Percentiles rank a stretch among this genome's conserved stretches.
phyloP scores from a whole-genome alignment of 2,113 vertebrate genomes.

The Corvus cornix region DNA sequence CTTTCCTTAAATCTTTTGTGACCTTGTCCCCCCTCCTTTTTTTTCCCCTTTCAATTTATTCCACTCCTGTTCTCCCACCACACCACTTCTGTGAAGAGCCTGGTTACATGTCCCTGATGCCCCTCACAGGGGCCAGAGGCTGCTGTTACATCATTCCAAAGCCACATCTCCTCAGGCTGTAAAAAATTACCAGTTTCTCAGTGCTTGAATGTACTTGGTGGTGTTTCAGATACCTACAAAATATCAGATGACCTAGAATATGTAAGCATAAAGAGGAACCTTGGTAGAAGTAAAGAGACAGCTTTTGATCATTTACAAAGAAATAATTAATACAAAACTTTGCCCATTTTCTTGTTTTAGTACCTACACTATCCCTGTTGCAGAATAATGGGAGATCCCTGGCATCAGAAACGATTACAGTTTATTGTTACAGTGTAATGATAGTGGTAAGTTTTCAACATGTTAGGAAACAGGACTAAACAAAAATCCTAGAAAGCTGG shows the following conservation, averaged over 20 bases:
- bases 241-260: neutral
- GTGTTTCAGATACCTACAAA: neutral
- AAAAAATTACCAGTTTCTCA: neutral
- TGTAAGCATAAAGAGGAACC: neutral
- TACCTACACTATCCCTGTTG: neutral
- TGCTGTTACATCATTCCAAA: fast-evolving
- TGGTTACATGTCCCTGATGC: neutral
- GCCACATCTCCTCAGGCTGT: neutral
- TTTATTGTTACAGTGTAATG: neutral
- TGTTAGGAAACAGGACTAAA: neutral
- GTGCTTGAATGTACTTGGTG: neutral
- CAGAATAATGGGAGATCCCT: neutral
- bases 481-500: neutral
- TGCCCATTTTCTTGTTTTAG: neutral
- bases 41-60: neutral
- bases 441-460: neutral
- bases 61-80: neutral
- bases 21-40: fast-evolving
- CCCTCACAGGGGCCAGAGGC: neutral
- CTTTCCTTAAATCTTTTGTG: neutral
- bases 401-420: neutral
- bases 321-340: neutral
- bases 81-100: no score
- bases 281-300: neutral
- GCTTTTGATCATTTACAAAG: neutral